These are phyloP conservation scores for Zootermopsis nevadensis DNA, from an alignment of 2,888 invertebrate genomes.

Conservation along the genomic window DNA sequence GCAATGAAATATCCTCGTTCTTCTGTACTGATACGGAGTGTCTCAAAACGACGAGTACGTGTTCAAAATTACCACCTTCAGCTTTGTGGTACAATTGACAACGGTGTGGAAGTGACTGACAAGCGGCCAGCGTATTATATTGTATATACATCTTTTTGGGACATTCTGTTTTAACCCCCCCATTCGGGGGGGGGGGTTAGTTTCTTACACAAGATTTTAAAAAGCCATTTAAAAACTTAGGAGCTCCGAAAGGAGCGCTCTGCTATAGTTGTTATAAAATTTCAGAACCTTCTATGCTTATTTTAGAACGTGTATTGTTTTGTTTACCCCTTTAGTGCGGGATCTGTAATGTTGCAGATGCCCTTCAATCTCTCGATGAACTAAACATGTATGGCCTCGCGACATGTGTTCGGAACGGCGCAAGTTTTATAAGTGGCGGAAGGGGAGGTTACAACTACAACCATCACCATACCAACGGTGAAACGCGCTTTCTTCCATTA, in stretches of 20 bases:
- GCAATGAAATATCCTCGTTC: no score
- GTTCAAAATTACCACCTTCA: no score
- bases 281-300: not conserved
- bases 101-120: no score
- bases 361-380: not conserved
- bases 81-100: no score
- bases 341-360: not conserved
- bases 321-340: not conserved
- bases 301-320: not conserved
- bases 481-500: not conserved
- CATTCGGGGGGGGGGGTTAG: no score
- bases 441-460: not conserved
- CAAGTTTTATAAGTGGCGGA: constrained; percentile 20
- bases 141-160: no score
- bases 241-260: no score
- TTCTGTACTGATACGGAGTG: no score
- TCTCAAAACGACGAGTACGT: not conserved
- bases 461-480: constrained; percentile 19
- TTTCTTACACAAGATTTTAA: no score
- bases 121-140: no score
- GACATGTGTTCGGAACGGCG: constrained; percentile 3
- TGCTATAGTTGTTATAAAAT: not conserved
- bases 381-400: constrained; percentile 7
- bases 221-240: no score
- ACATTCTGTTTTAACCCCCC: no score